Evolutionary conservation across 2,797 vertebrate genomes (phyloP).

Genomic region (Picus viridis): DNA sequence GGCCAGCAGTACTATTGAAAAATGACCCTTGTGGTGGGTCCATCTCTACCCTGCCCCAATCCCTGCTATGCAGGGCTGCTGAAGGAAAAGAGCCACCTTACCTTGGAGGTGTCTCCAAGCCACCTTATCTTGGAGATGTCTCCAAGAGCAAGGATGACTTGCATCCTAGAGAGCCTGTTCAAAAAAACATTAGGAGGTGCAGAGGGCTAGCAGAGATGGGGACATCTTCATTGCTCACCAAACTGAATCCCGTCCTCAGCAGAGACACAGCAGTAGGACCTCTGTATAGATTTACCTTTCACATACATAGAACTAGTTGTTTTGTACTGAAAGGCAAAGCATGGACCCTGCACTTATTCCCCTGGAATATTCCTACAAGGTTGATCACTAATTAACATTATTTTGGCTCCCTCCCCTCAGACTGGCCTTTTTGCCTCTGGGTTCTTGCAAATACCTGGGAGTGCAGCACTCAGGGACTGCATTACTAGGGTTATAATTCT

Average conservation of each 20-base stretch:
- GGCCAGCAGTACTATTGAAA: rapidly evolving
- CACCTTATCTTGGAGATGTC: neutral
- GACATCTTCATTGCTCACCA: neutral
- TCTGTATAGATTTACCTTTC: neutral
- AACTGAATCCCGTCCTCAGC: neutral
- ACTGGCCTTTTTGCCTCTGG: neutral
- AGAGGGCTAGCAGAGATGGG: neutral
- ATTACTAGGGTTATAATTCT: conserved; percentile 41
- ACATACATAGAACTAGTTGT: neutral
- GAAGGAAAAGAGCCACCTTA: neutral
- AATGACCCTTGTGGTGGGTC: neutral
- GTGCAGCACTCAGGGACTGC: neutral
- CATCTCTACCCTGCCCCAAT: neutral
- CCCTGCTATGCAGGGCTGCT: neutral
- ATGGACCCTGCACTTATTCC: neutral
- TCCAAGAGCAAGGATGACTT: neutral
- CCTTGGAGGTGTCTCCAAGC: neutral
- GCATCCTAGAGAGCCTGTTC: neutral
- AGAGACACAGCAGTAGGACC: neutral
- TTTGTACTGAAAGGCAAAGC: neutral
- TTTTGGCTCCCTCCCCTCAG: neutral
- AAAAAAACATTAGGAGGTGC: neutral
- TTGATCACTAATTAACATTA: neutral
- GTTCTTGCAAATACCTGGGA: neutral
- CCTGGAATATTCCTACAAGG: neutral